Evolutionary conservation across 2,113 vertebrate genomes (phyloP).

Genomic region (Myrmecobius fasciatus): DNA sequence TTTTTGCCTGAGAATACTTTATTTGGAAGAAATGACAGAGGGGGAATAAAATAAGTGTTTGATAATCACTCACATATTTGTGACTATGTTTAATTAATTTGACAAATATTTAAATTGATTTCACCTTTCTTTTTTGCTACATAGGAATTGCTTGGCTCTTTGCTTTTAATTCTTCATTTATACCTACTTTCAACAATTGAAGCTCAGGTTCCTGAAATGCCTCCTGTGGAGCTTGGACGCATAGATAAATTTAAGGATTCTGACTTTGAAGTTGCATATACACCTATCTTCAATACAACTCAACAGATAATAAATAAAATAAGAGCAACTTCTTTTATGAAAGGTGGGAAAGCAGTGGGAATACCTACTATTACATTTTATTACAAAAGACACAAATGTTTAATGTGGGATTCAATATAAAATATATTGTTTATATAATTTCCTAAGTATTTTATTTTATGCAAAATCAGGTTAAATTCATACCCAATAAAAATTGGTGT

Average conservation of each 20-base stretch:
- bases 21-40: background rate
- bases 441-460: background rate
- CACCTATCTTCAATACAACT: constrained; percentile 62
- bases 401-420: constrained; percentile 1
- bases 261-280: constrained; percentile 63
- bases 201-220: background rate
- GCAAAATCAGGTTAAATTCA: background rate
- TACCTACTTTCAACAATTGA: constrained; percentile 33
- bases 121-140: background rate
- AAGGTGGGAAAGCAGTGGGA: constrained; percentile 37
- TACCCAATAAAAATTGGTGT: background rate
- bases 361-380: background rate
- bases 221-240: constrained; percentile 61
- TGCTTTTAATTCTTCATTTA: constrained; percentile 61
- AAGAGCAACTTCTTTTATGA: constrained; percentile 73
- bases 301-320: constrained; percentile 78
- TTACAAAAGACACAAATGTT: background rate
- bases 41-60: background rate
- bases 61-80: background rate
- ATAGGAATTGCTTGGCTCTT: constrained; percentile 80
- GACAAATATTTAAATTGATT: background rate
- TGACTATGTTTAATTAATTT: background rate
- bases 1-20: background rate
- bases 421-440: background rate
- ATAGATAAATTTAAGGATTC: constrained; percentile 71